Evolutionary conservation across 35 echinoderm and acorn worm species (phyloP), one percentile per base, ranked within the genome.

Genomic region (Stichopus chloronotus): DNA sequence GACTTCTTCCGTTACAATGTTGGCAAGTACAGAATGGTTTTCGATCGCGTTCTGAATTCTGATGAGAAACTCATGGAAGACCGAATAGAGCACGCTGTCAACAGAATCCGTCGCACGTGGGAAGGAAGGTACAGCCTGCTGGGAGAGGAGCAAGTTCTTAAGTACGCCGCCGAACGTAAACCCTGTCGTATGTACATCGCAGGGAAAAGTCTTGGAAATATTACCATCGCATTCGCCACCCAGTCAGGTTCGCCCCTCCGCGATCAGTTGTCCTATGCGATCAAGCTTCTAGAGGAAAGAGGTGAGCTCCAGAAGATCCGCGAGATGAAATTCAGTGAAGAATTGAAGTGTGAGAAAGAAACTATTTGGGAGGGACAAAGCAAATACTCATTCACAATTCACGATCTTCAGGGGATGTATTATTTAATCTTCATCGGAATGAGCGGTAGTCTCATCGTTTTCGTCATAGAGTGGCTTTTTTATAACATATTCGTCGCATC

Each of bases 221-320:
- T 94, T 21, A 98, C 91, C 74, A 92, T 92, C 20, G 92, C 92
- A 9, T 86, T 98, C 4, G 96, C 96, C 9, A 87, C 87, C 5
- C 96, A 94, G 68, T 88, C 96, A 7, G 96, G 96, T 63, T 98
- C 94, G 4, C 94, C 97, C n/a, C 93, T 98, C 25, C 94, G 95
- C 2, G 97, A 98, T 60, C 95, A 94, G 61, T 79, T 98, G 3
- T 91, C 95, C 3, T 93, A 93, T 55, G 97, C 95, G 16, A 91
- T 98, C n/a, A 71, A 83, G 16, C 78, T 93, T 53, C 90, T 98
- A 25, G 82, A 88, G 52, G 55, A 78, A 10, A 78, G 87, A 2
- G 95, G 95, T n/a, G 87, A 91, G 57, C 17, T 98, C 7, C 60
- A 85, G 55, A 83, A 93, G 58, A 69, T 98, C 20, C 25, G 80